Conservation (phyloP, 2,888 invertebrate genomes). For the Aelia acuminata region DNA sequence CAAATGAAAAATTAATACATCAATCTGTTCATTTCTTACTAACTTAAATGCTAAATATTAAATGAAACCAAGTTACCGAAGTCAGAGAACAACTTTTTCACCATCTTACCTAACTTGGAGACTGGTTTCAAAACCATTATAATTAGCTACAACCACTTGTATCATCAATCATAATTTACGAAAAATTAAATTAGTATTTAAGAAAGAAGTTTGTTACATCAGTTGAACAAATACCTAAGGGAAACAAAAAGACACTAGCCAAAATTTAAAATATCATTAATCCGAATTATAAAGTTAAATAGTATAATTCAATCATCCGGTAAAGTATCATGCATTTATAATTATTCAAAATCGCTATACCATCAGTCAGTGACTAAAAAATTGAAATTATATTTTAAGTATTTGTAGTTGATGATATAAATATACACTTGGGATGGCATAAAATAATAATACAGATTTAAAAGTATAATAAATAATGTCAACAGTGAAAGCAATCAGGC, state of each 20-base stretch:
- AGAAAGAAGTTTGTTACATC: background rate
- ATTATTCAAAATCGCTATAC: background rate
- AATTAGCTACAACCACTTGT: conserved; percentile 33
- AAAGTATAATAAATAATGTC: too few relatives aligned
- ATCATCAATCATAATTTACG: background rate
- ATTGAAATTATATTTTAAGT: background rate
- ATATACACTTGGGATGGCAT: background rate
- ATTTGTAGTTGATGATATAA: background rate
- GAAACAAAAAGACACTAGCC: conserved; percentile 29
- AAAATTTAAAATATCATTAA: background rate
- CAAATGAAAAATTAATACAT: conserved; percentile 49
- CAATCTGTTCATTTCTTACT: conserved; percentile 7
- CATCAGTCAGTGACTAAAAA: background rate
- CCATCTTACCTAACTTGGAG: background rate
- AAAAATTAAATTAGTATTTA: background rate
- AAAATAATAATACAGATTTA: background rate
- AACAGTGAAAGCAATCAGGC: too few relatives aligned
- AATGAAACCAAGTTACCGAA: conserved; percentile 2
- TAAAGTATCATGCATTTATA: background rate
- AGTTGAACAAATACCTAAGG: conserved; percentile 21
- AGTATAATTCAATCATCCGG: background rate
- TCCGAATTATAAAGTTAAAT: background rate
- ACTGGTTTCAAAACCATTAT: conserved; percentile 22
- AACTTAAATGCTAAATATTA: conserved; percentile 42
- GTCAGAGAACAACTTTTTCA: background rate